Base-by-base conservation (phyloP, 2,888 invertebrate genomes). In the Notodonta dromedarius region DNA sequence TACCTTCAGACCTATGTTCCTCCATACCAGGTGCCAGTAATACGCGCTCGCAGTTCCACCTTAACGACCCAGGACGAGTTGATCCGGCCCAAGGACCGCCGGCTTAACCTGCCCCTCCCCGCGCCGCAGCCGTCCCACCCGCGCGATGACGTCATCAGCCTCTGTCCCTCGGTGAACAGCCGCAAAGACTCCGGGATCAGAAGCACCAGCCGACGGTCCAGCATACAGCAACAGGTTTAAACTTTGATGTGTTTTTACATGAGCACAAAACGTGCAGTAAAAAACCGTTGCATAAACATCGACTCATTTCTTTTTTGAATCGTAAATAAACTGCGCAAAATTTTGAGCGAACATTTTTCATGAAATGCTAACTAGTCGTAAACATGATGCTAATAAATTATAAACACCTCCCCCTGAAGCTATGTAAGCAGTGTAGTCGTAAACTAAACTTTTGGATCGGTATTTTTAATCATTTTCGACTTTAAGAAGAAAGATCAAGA, bases 121-220 rank as follows among this genome's bases (percentile, higher is more conserved):
- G 83, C 85, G 39, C 87, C 85, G 16, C 89, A 72, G 73, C 76
- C 77, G 1, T 69, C 78, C 0, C 80, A 90, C 0, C 78, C 83
- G 5, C 74, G 77, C 53, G 96, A 96, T 35, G 97, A 97, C 81
- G 94, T 95, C 61, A 90, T 96, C 69, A 96, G 96, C 85, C 94
- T 96, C 62, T 96, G 96, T 67, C 96, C 96, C 0, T 96, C 97
- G 3, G 95, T 96, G 58, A 97, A 97, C 78, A 97, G 97, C 75
- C 94, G 98, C 62, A 98, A 98, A 88, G 98, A 98, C 87, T 98
- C 97, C 1, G 98, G 98, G 12, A 98, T 98, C 63, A 95, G 96
- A 75, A 97, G 97, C 84, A 97, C 96, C 61, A 97, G 97, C 75
- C 94, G 97, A 5, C 94, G 97, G 63, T 97, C 97, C 76, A 97